phyloP scores from a whole-genome alignment of 2,888 invertebrate genomes.

The Pinctada fucata region DNA sequence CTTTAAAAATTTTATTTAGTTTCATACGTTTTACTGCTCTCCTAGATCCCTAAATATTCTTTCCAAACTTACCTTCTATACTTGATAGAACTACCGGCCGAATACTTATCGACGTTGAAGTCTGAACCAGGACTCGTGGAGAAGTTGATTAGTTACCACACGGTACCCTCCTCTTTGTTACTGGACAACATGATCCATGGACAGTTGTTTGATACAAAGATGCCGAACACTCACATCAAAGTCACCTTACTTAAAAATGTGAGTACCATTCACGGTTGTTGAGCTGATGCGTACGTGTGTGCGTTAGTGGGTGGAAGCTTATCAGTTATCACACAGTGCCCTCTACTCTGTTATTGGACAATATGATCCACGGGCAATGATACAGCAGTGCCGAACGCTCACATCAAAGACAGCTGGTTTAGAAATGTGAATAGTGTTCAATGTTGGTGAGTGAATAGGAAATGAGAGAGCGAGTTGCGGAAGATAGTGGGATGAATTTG shows the following conservation, averaged over 20 bases:
- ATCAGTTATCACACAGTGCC: not conserved
- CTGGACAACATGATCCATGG: not conserved
- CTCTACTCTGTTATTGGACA: not conserved
- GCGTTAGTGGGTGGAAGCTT: too few relatives aligned
- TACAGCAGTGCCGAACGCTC: not conserved
- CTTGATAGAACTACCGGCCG: not conserved
- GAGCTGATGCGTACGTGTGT: too few relatives aligned
- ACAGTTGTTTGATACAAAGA: not conserved
- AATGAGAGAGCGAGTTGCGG: too few relatives aligned
- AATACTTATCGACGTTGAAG: not conserved
- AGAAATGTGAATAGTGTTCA: not conserved
- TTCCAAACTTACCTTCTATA: too few relatives aligned
- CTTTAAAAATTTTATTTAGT: too few relatives aligned
- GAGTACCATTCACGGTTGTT: not conserved
- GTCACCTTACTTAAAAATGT: not conserved
- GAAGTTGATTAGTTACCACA: not conserved
- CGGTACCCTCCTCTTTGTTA: not conserved
- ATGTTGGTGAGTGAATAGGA: too few relatives aligned
- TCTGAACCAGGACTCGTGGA: not conserved
- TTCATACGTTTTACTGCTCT: too few relatives aligned
- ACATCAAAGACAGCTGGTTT: not conserved
- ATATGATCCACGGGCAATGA: not conserved
- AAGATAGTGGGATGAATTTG: too few relatives aligned
- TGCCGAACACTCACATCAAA: not conserved
- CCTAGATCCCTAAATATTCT: too few relatives aligned